Evolutionary conservation across 35 echinoderm and acorn worm species (phyloP), one percentile per base, ranked within the genome.

Genomic region (Diadema setosum): DNA sequence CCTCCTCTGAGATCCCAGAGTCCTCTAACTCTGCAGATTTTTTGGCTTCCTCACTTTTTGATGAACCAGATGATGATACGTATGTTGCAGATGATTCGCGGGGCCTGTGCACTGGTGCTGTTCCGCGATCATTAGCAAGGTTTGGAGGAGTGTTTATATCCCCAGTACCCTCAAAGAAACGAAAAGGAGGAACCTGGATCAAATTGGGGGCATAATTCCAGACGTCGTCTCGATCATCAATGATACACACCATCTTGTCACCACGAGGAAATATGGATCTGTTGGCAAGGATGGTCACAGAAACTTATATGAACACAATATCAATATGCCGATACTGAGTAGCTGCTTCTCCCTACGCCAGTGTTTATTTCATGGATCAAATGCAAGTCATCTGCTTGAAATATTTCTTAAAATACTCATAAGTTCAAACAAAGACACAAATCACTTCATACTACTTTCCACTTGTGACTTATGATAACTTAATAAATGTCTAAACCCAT

Each of bases 231-330:
- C 96, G 76, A 50, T 99, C 96, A 67, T 99, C 92, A 42, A 95
- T 99, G 87, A 99, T 99, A 83, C 89, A 91, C 27, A 98, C 96
- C 96, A 99, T 94, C 29, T 91, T 87, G 80, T 99, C 96, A 59
- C 96, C 96, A 84, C 93, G 65, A 1, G 96, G 96, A 36, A 99
- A 99, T 25, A 99, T 99, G 36, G 96, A 99, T 31, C 96, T 98
- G 55, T 30, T 33, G 15, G n/a, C n/a, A n/a, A n/a, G n/a, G n/a
- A n/a, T n/a, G n/a, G n/a, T n/a, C n/a, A n/a, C n/a, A n/a, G n/a
- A n/a, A n/a, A n/a, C n/a, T n/a, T n/a, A n/a, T n/a, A n/a, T n/a
- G n/a, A n/a, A n/a, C n/a, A n/a, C n/a, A n/a, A n/a, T n/a, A n/a
- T n/a, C n/a, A n/a, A n/a, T n/a, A n/a, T n/a, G n/a, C n/a, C n/a